Evolutionary conservation across 2,888 invertebrate genomes (phyloP), one percentile per base, ranked within the genome.

Genomic region (Teinopalpus imperialis): DNA sequence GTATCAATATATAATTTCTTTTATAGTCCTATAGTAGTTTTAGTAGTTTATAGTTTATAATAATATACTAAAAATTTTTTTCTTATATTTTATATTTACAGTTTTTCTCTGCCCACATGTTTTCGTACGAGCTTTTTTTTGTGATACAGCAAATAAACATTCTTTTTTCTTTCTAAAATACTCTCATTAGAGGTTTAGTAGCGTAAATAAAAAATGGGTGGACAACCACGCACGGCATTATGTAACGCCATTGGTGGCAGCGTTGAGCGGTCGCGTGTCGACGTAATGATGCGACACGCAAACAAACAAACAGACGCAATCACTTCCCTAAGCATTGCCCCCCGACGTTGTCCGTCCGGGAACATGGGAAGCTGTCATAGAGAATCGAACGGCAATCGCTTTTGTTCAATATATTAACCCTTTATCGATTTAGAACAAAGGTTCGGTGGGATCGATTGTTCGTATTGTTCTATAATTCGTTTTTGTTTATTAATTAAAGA

Each of bases 261-360:
- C 36, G 29, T 5, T 4, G 21, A 3, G 23, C 44, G 42, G 68
- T 59, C 81, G 68, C 81, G 81, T 79, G 80, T 65, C 77, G 63
- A 62, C 59, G 51, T 76, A 76, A 75, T 70, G 73, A 76, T 64
- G 68, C 58, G 64, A 69, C 67, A 66, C 70, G 65, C 73, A 56
- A 69, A 70, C 68, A 71, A 66, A 63, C 65, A 67, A 67, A 62
- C 57, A 50, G 40, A 30, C 29, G 29, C 26, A 27, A 20, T 34
- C 32, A 16, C 24, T 18, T 8, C 32, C 41, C 41, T n/a, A 23
- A 14, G 12, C 27, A 1, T 5, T 14, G 30, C 30, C 21, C 9
- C 6, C 23, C 34, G 30, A 8, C 23, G n/a, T 9, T 24, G 4
- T 6, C 4, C 29, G 8, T 1, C 24, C 13, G 26, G 34, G 9